A percentile compares a stretch with the other conserved stretches of the same genome.
Evolutionary conservation across 2,797 vertebrate genomes (phyloP).

Genomic region (Thalassophryne amazonica): DNA sequence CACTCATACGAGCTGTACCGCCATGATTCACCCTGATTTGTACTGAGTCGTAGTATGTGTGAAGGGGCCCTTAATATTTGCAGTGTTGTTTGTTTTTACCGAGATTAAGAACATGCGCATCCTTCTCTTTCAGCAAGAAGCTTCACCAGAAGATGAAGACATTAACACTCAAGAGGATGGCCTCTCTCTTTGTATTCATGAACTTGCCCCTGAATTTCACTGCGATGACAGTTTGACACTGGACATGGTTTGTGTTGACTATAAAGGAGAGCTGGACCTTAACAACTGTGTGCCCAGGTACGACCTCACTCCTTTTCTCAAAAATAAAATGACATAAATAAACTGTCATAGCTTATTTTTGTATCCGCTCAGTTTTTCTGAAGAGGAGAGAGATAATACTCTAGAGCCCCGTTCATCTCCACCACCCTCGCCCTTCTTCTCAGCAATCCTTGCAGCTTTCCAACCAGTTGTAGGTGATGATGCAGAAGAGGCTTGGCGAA

Average conservation of each 20-base stretch:
- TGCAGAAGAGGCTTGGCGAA: slow-evolving; percentile 94
- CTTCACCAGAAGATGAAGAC: slow-evolving; percentile 81
- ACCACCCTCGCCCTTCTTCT: slow-evolving; percentile 95
- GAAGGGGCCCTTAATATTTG: slow-evolving; percentile 28
- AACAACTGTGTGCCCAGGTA: slow-evolving; percentile 86
- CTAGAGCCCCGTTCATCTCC: slow-evolving; percentile 78
- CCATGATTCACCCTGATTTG: no score
- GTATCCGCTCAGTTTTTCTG: slow-evolving; percentile 70
- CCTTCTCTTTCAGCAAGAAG: slow-evolving; percentile 68
- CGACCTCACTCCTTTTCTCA: slow-evolving; percentile 57
- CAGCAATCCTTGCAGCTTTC: slow-evolving; percentile 95
- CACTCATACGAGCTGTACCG: no score
- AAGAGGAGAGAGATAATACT: slow-evolving; percentile 82
- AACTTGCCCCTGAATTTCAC: slow-evolving; percentile 82
- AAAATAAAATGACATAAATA: not conserved
- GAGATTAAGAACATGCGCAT: slow-evolving; percentile 1
- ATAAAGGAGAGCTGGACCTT: slow-evolving; percentile 76
- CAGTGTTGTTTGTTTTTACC: not conserved
- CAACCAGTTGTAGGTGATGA: slow-evolving; percentile 90
- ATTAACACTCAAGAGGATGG: slow-evolving; percentile 81
- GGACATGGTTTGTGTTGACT: slow-evolving; percentile 79
- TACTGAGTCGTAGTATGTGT: no score
- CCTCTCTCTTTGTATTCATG: slow-evolving; percentile 82
- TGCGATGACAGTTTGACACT: slow-evolving; percentile 81
- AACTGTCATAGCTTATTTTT: not conserved